These are phyloP conservation scores for Phylloscopus collybita DNA, from an alignment of 2,797 vertebrate species.

Conservation along the genomic window DNA sequence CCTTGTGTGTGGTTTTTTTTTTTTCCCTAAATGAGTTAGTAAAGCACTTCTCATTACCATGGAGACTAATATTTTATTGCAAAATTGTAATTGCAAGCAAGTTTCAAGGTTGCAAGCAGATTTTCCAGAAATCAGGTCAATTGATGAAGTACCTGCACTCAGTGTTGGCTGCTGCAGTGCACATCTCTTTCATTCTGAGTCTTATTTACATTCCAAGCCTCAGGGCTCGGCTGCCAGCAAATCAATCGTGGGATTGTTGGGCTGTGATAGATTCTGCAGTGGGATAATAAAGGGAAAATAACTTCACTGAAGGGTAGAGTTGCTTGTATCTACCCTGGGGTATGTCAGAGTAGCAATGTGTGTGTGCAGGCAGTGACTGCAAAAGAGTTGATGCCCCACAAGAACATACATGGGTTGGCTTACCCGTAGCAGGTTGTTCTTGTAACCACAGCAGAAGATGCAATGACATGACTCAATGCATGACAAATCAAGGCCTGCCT, in stretches of 20 bases:
- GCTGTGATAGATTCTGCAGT: slow-evolving; percentile 33
- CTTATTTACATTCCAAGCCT: slow-evolving; percentile 66
- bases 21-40: slow-evolving; percentile 12
- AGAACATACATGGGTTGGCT: neutral
- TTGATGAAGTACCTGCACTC: slow-evolving; percentile 59
- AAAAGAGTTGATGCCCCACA: neutral
- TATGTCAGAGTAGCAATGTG: neutral
- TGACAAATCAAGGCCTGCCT: neutral
- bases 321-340: neutral
- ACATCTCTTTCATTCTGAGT: slow-evolving; percentile 39
- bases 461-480: neutral
- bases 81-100: slow-evolving; percentile 53
- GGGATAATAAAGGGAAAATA: slow-evolving; percentile 52
- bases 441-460: neutral
- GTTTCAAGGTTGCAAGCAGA: slow-evolving; percentile 36
- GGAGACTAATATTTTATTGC: slow-evolving; percentile 65
- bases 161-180: slow-evolving; percentile 12
- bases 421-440: neutral
- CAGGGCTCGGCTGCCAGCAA: slow-evolving; percentile 38
- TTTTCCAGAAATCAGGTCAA: slow-evolving; percentile 60
- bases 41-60: slow-evolving; percentile 60
- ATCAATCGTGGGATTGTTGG: slow-evolving; percentile 62
- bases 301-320: slow-evolving; percentile 43
- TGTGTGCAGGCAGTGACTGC: neutral
- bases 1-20: neutral